phyloP scores from a whole-genome alignment of 1,140 invertebrate species.

The Agrypnia vestita region DNA sequence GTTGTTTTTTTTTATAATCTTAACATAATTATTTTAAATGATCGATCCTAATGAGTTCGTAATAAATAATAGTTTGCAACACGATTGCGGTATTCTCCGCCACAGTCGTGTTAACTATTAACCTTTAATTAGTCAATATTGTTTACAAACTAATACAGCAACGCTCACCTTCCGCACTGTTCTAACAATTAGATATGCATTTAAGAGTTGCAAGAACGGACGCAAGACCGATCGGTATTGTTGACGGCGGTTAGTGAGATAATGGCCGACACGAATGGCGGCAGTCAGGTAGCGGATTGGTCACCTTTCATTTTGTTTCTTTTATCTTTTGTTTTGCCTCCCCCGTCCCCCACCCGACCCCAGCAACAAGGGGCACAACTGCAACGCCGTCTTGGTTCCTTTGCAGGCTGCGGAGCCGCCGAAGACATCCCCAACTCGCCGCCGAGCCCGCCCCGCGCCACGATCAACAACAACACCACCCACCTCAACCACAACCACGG shows the following conservation, averaged over 20 bases:
- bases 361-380: constrained; percentile 41
- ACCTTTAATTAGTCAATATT: not conserved
- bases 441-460: constrained; percentile 68
- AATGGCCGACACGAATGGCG: constrained; percentile 42
- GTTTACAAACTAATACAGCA: not conserved
- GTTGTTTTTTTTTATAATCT: not conserved
- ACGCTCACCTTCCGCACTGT: not conserved
- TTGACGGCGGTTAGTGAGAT: constrained; percentile 22
- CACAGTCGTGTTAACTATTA: not conserved
- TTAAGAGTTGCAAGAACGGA: not conserved
- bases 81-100: not conserved
- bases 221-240: constrained; percentile 19
- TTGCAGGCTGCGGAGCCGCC: constrained; percentile 63
- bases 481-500: constrained; percentile 75
- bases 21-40: not conserved
- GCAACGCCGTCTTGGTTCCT: constrained; percentile 59
- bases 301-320: constrained; percentile 48
- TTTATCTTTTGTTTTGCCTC: constrained; percentile 46
- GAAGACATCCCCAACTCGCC: constrained; percentile 63
- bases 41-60: not conserved
- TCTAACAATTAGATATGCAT: constrained; percentile 4
- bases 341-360: constrained; percentile 30
- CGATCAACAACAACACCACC: constrained; percentile 76
- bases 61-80: too few species aligned
- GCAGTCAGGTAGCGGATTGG: constrained; percentile 50